phyloP scores from a whole-genome alignment of 2,888 invertebrate species.

The Itoplectis maculator region DNA sequence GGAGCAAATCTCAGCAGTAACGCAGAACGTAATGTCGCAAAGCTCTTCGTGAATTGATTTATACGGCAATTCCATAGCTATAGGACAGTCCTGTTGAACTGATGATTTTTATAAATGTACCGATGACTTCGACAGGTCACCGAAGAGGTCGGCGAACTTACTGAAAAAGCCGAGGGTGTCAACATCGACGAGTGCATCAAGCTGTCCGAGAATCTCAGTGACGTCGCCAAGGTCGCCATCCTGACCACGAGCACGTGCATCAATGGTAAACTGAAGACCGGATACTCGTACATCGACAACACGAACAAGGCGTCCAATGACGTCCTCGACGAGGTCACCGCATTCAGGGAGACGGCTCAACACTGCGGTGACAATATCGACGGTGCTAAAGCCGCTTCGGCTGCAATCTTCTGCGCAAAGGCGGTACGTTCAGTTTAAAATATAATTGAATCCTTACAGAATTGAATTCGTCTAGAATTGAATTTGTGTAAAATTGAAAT shows the following conservation, averaged over 20 bases:
- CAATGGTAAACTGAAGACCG: constrained; percentile 63
- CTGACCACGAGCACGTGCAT: constrained; percentile 61
- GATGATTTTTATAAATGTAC: neutral
- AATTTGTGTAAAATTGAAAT: no score
- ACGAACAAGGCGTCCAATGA: constrained; percentile 59
- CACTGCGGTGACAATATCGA: constrained; percentile 62
- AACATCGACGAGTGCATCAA: neutral
- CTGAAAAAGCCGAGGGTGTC: neutral
- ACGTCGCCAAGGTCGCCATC: neutral
- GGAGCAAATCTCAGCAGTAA: neutral
- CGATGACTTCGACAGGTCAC: neutral
- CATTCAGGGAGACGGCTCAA: constrained; percentile 53
- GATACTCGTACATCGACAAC: constrained; percentile 62
- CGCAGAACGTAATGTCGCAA: neutral
- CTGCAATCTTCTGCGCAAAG: constrained; percentile 68
- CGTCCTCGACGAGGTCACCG: constrained; percentile 34
- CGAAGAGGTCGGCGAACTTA: neutral
- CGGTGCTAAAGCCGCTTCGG: constrained; percentile 38
- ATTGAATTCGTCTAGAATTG: no score
- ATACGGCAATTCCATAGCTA: no score
- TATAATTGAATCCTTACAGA: no score
- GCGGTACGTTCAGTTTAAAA: constrained; percentile 61
- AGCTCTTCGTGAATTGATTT: neutral
- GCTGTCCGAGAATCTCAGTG: neutral
- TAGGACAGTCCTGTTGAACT: neutral